phyloP scores from a whole-genome alignment of 2,888 invertebrate genomes.

The Timema cristinae region DNA sequence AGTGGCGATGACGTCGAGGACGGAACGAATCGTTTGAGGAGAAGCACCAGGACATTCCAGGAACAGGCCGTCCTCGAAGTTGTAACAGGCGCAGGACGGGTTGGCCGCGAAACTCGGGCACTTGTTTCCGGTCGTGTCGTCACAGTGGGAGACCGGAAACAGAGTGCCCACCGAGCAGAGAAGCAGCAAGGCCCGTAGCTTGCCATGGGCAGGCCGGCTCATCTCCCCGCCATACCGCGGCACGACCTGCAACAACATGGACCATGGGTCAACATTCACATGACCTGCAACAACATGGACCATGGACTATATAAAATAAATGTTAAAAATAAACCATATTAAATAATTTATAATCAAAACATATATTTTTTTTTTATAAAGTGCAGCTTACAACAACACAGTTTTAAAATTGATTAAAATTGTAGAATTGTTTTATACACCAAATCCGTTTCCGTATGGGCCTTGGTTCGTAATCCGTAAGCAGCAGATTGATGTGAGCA shows the following conservation, averaged over 20 bases:
- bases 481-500: no score
- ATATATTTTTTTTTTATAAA: no score
- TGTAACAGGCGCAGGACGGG: slow-evolving; percentile 86
- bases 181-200: slow-evolving; percentile 17
- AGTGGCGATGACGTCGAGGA: slow-evolving; percentile 51
- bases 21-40: slow-evolving; percentile 65
- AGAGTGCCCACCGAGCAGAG: slow-evolving; percentile 6
- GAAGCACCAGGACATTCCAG: slow-evolving; percentile 85
- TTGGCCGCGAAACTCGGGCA: slow-evolving; percentile 52
- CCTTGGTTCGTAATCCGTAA: no score
- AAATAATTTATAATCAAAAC: no score
- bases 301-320: no score
- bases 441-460: no score
- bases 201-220: slow-evolving; percentile 17
- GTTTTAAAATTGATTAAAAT: no score
- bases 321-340: no score
- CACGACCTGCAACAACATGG: neutral
- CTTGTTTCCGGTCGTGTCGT: slow-evolving; percentile 7
- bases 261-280: no score
- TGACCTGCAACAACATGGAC: no score
- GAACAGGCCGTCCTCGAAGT: slow-evolving; percentile 86
- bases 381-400: no score
- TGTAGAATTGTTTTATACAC: no score
- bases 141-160: slow-evolving; percentile 5
- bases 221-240: slow-evolving; percentile 20